Percentiles rank a stretch among this genome's conserved stretches.
phyloP scores from a whole-genome alignment of 2,888 invertebrate species.

The Flabesymbios commensalis region DNA sequence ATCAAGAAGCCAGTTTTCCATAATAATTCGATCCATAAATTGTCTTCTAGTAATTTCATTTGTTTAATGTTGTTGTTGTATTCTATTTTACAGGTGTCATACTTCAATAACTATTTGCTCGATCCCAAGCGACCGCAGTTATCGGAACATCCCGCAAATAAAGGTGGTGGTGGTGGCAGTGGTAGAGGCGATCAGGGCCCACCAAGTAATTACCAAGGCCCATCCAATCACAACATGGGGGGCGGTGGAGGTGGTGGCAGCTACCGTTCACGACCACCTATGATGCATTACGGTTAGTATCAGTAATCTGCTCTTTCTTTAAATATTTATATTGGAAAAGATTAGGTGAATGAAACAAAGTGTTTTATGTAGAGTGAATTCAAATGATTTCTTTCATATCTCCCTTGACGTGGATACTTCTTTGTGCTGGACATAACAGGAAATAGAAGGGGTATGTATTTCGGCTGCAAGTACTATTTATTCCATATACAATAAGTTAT shows the following conservation, averaged over 20 bases:
- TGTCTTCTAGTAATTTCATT: background rate
- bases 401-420: too few relatives aligned
- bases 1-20: background rate
- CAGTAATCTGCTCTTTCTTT: too few relatives aligned
- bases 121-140: constrained; percentile 94
- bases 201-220: background rate
- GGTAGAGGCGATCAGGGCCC: constrained; percentile 19
- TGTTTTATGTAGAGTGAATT: too few relatives aligned
- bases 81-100: constrained; percentile 72
- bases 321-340: too few relatives aligned
- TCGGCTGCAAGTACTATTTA: too few relatives aligned
- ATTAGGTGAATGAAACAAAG: too few relatives aligned
- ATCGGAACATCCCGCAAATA: constrained; percentile 70
- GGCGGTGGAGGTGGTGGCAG: constrained; percentile 2
- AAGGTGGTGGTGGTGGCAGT: constrained; percentile 51
- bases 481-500: too few relatives aligned
- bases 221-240: constrained; percentile 1
- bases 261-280: background rate
- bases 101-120: constrained; percentile 92
- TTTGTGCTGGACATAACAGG: too few relatives aligned
- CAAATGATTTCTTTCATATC: too few relatives aligned
- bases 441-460: too few relatives aligned
- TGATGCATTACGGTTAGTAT: too few relatives aligned
- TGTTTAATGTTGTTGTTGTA: background rate
- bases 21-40: background rate